These are phyloP conservation scores for Oryzias curvinotus DNA, from an alignment of 2,113 vertebrate genomes.

Conservation along the genomic window DNA sequence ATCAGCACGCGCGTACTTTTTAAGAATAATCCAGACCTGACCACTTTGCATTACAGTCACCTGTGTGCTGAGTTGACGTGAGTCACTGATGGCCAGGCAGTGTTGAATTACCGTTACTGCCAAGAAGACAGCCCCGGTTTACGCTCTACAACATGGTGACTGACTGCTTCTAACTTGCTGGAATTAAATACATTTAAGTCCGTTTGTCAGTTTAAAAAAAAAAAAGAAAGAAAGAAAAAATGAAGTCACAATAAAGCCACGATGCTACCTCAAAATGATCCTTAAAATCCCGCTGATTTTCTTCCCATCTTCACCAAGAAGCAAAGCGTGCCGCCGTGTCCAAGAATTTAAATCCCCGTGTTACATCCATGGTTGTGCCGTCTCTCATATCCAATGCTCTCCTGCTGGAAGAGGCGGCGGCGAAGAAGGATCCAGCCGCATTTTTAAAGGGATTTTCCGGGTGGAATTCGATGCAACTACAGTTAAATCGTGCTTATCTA, in stretches of 20 bases:
- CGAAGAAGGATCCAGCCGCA: conserved; percentile 52
- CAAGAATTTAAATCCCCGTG: conserved; percentile 63
- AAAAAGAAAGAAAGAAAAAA: not conserved
- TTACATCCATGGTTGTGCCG: conserved; percentile 65
- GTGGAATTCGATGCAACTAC: not conserved
- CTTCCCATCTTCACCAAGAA: conserved; percentile 65
- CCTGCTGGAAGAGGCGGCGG: conserved; percentile 70
- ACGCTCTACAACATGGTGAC: conserved; percentile 32
- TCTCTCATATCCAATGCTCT: conserved; percentile 57
- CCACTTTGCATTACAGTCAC: conserved; percentile 43
- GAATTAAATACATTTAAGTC: no score
- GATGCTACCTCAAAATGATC: conserved; percentile 58
- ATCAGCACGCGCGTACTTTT: not conserved
- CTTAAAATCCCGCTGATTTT: conserved; percentile 42
- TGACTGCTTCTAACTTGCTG: not conserved
- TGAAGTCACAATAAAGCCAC: not conserved
- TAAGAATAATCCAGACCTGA: not conserved
- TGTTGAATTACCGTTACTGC: conserved; percentile 64
- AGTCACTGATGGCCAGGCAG: conserved; percentile 57
- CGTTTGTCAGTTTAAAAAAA: not conserved
- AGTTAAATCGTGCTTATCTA: not conserved
- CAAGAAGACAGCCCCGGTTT: conserved; percentile 22
- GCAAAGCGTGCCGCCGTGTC: conserved; percentile 56
- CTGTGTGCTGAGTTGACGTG: conserved; percentile 29
- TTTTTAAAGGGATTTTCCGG: conserved; percentile 47